Evolutionary conservation across 2,888 invertebrate genomes (phyloP), one percentile per base, ranked within the genome.

Genomic region (Tenthredo mesomela): DNA sequence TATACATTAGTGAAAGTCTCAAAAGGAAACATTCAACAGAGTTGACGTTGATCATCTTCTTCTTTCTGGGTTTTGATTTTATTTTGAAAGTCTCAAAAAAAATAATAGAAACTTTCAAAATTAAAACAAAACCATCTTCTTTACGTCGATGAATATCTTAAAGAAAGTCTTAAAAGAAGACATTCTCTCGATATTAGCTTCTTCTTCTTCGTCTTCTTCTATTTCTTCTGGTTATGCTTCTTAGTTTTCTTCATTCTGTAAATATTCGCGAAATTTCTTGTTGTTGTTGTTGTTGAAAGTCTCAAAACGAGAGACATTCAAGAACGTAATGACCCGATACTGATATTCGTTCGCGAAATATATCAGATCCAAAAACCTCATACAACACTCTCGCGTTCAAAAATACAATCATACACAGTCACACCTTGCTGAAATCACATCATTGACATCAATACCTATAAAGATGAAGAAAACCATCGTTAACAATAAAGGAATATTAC

Each of bases 301-400:
- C 86, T 85, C 85, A 61, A 86, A 86, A 88, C 43, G 77, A 54
- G 85, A 84, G 58, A 85, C 85, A 86, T 86, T 15, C 82, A 84
- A 67, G 67, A 85, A 84, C 78, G 61, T 77, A n/a, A 43, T 73
- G 12, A 1, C 6, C 25, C 21, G 67, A 33, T 18, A 18, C 33
- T 18, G 12, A 33, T 67, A 73, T 73, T 3, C 18, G 43, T 21
- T 43, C 71, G 71, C 71, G 40, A 43, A 25, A 21, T 0, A 10
- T 21, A 21, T 21, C 12, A 5, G 29, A 33, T 70, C 9, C 33
- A n/a, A 37, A 29, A 70, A 70, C 37, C 18, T 33, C 33, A 37
- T 70, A 18, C n/a, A 33, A 37, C 33, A 15, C 70, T 70, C 18
- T 33, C 70, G n/a, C 70, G 25, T 70, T 70, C n/a, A 70, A 33